Evolutionary conservation across 2,888 invertebrate species (phyloP), one percentile per base, ranked within the genome.

Genomic region (Ectemnius lituratus): DNA sequence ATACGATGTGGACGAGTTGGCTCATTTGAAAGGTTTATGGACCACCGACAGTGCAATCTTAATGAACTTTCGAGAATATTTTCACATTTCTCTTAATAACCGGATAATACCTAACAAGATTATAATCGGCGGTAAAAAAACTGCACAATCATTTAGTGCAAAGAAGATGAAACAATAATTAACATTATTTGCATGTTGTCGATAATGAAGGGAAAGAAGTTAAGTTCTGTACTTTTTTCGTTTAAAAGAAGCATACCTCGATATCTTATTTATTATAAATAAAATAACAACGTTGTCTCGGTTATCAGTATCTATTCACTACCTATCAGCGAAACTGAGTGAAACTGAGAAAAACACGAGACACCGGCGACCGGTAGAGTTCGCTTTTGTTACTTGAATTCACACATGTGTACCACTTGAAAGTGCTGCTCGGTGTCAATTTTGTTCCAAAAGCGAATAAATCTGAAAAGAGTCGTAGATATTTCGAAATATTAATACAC

Each of bases 81-180:
- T 62, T 65, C 2, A 18, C 20, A n/a, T 58, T 28, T 28, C 61
- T 64, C 62, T 65, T 67, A 37, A 60, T 27, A 65, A 62, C 62
- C 61, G 3, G 13, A 49, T 18, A 47, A 28, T 28, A 28, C 14
- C 18, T 5, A 18, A 4, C n/a, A 66, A 52, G 67, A 70, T 62
- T 67, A 64, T 64, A 59, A 73, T 67, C 67, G 61, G 67, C 37
- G 47, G 18, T 16, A 47, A 47, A 73, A 23, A 78, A 77, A 68
- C 37, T 70, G 78, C 78, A 77, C 60, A 74, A 62, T 78, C 78
- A 78, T 77, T 77, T 77, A 37, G 60, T 70, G 65, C 37, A 28
- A 49, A 20, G 65, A 61, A 62, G 60, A 62, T 62, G 60, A 57
- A 37, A 37, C 60, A 67, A 20, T 28, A 18, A 16, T 11, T 67